Evolutionary conservation across 2,888 invertebrate genomes (phyloP).

Genomic region (Drosophila mimica): DNA sequence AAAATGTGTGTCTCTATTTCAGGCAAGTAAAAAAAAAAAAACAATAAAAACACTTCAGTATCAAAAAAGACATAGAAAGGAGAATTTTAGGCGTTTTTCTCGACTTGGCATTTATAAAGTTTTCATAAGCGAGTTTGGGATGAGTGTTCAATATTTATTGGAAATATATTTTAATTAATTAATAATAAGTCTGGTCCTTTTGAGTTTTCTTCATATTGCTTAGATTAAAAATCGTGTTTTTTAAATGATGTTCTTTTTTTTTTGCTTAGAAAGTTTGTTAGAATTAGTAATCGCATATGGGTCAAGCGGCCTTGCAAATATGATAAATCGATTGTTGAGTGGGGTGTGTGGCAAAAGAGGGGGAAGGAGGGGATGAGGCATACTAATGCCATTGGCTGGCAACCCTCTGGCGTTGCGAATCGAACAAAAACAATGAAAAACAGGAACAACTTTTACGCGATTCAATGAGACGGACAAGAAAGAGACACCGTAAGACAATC

Average conservation of each 20-base stretch:
- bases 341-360: neutral
- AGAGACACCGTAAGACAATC: conserved; percentile 53
- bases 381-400: conserved; percentile 19
- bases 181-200: neutral
- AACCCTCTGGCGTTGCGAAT: conserved; percentile 48
- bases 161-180: neutral
- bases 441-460: conserved; percentile 67
- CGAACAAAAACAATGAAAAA: conserved; percentile 8
- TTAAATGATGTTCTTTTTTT: neutral
- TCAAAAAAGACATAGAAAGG: neutral
- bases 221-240: neutral
- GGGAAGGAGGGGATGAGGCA: neutral
- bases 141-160: neutral
- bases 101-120: neutral
- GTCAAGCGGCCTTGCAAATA: conserved; percentile 63
- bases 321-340: conserved; percentile 72
- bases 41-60: neutral
- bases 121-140: neutral
- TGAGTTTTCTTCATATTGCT: neutral
- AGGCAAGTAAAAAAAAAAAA: neutral
- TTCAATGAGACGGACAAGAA: conserved; percentile 26
- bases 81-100: neutral
- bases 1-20: neutral
- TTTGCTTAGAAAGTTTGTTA: conserved; percentile 14
- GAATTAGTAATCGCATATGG: conserved; percentile 42